Conservation (phyloP, 1,140 invertebrate genomes). For the Bombus soroeensis region DNA sequence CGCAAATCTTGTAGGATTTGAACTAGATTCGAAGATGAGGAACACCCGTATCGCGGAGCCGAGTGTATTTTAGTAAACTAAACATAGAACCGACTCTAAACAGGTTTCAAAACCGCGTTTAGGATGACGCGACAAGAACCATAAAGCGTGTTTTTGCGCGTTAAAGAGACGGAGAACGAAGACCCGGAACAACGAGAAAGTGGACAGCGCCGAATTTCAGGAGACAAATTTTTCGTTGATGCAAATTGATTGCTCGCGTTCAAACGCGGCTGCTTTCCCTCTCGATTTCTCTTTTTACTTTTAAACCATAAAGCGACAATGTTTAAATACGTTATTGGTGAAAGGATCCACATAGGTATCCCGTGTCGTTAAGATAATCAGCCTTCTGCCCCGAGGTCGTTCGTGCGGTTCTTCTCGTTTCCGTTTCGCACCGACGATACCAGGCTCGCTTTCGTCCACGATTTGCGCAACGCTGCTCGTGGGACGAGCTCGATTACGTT, state of each 20-base stretch:
- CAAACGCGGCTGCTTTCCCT: slow-evolving; percentile 58
- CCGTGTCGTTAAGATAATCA: slow-evolving; percentile 44
- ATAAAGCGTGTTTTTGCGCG: not conserved
- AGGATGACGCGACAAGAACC: not conserved
- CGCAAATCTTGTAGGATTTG: not conserved
- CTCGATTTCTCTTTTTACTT: slow-evolving; percentile 67
- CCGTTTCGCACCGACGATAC: not conserved
- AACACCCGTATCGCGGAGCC: not conserved
- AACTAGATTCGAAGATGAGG: not conserved
- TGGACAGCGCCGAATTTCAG: slow-evolving; percentile 19
- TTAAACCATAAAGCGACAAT: slow-evolving; percentile 58
- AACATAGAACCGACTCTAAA: not conserved
- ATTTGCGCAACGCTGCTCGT: slow-evolving; percentile 5
- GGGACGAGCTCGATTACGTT: not conserved
- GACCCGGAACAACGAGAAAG: slow-evolving; percentile 21
- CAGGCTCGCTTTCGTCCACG: slow-evolving; percentile 7
- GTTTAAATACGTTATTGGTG: slow-evolving; percentile 65
- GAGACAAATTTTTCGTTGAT: slow-evolving; percentile 32
- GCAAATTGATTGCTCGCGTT: slow-evolving; percentile 42
- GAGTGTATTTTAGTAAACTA: not conserved
- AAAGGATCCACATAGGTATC: slow-evolving; percentile 55
- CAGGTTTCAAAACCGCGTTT: not conserved
- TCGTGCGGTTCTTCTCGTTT: not conserved
- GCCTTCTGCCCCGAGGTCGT: not conserved
- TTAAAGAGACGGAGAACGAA: not conserved